Evolutionary conservation across 92 coral and sea anemone species (phyloP).

Genomic region (Pocillopora grandis): DNA sequence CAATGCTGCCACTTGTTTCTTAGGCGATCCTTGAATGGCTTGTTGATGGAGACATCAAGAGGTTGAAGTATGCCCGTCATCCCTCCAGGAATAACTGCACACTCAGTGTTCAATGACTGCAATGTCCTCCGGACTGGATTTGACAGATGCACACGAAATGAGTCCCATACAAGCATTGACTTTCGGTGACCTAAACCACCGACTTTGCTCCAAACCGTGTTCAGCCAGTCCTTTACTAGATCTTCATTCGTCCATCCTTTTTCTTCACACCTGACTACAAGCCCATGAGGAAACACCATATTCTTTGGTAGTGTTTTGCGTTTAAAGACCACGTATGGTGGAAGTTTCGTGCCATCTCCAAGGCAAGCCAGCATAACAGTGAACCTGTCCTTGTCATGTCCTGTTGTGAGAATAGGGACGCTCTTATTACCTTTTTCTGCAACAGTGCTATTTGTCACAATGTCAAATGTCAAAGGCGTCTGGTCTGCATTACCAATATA

Average conservation of each 20-base stretch:
- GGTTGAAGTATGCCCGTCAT: constrained; percentile 58
- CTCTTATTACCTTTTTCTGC: constrained; percentile 31
- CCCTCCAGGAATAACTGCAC: constrained; percentile 66
- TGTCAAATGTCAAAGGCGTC: constrained; percentile 32
- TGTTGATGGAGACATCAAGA: constrained; percentile 57
- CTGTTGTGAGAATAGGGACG: constrained; percentile 33
- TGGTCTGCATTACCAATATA: constrained; percentile 32
- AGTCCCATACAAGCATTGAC: constrained; percentile 39
- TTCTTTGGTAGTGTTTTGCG: constrained; percentile 23
- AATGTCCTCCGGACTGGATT: constrained; percentile 21
- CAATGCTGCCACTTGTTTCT: constrained; percentile 55
- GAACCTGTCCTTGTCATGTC: constrained; percentile 41
- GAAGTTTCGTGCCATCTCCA: background rate
- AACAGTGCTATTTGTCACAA: constrained; percentile 34
- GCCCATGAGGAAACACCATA: constrained; percentile 23
- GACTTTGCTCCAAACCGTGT: constrained; percentile 36
- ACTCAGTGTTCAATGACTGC: constrained; percentile 37
- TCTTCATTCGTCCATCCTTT: constrained; percentile 46
- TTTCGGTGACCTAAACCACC: constrained; percentile 35
- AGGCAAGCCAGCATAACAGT: background rate
- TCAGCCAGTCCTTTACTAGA: constrained; percentile 36
- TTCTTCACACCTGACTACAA: constrained; percentile 22
- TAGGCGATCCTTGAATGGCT: constrained; percentile 52
- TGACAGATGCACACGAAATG: constrained; percentile 31
- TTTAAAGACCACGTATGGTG: background rate